These are phyloP conservation scores for Rhabdomys pumilio DNA, from an alignment of 2,797 vertebrate genomes.

Conservation along the genomic window DNA sequence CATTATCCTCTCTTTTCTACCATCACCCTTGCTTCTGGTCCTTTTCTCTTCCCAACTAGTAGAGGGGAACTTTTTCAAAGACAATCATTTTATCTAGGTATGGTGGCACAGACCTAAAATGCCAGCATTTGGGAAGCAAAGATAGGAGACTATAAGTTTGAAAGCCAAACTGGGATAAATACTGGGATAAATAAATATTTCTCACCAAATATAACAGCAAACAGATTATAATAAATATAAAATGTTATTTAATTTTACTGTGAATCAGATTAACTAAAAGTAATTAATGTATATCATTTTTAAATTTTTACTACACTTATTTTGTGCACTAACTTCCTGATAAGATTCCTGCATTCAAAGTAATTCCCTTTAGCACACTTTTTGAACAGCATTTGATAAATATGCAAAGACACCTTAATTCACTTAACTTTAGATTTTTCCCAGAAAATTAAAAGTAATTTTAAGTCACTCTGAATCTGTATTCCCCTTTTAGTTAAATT, in stretches of 20 bases:
- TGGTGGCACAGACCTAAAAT: neutral
- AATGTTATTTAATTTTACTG: constrained; percentile 26
- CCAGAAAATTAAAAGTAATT: constrained; percentile 67
- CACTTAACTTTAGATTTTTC: constrained; percentile 77
- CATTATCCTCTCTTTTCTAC: neutral
- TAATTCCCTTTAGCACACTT: constrained; percentile 72
- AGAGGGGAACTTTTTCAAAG: neutral
- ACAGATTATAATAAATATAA: constrained; percentile 35
- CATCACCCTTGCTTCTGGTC: neutral
- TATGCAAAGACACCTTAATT: constrained; percentile 75
- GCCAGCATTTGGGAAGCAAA: neutral
- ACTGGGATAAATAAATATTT: neutral
- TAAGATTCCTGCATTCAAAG: constrained; percentile 55
- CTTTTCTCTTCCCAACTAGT: neutral
- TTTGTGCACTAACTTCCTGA: constrained; percentile 58
- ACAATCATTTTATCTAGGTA: neutral
- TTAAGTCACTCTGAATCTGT: constrained; percentile 74
- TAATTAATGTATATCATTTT: neutral
- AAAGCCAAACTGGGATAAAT: neutral
- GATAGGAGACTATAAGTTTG: neutral
- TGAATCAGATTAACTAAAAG: constrained; percentile 52
- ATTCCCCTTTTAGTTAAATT: constrained; percentile 79
- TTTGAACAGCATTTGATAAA: constrained; percentile 70
- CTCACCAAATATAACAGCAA: constrained; percentile 52
- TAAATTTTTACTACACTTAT: neutral